Conservation (phyloP, 2,888 invertebrate species). For the Diplazon laetatorius region DNA sequence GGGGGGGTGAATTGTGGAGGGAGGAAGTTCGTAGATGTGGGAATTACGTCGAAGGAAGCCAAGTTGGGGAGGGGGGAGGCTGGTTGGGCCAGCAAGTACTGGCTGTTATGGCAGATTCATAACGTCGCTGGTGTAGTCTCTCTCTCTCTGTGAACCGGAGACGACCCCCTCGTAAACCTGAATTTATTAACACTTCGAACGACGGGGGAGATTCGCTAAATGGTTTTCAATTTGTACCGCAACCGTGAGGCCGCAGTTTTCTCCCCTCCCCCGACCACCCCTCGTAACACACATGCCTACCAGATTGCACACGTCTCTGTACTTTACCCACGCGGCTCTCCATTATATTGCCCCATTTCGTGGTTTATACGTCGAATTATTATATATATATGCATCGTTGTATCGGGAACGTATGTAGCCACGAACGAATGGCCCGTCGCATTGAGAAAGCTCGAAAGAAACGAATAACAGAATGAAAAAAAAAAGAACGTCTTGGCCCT, state of each 20-base stretch:
- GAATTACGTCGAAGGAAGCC: slow-evolving; percentile 28
- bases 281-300: slow-evolving; percentile 67
- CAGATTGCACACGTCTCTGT: slow-evolving; percentile 61
- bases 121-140: slow-evolving; percentile 53
- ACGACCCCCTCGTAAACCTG: slow-evolving; percentile 77
- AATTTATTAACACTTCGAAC: slow-evolving; percentile 82
- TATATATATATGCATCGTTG: slow-evolving; percentile 30
- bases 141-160: slow-evolving; percentile 53
- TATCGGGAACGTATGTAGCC: slow-evolving; percentile 35
- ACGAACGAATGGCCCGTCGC: slow-evolving; percentile 44
- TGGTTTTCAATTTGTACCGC: slow-evolving; percentile 82
- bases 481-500: slow-evolving; percentile 17
- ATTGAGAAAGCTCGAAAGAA: slow-evolving; percentile 9
- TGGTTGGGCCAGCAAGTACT: slow-evolving; percentile 51
- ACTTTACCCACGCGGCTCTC: slow-evolving; percentile 59
- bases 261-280: too few relatives aligned
- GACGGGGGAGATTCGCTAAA: slow-evolving; percentile 80
- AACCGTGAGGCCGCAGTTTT: slow-evolving; percentile 71
- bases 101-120: slow-evolving; percentile 61
- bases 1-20: slow-evolving; percentile 26
- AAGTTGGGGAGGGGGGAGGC: too few relatives aligned
- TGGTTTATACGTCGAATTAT: slow-evolving; percentile 66
- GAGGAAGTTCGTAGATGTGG: slow-evolving; percentile 33
- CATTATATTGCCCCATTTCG: slow-evolving; percentile 50
- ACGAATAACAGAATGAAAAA: slow-evolving; percentile 17